phyloP scores from a whole-genome alignment of 2,113 vertebrate species.

The Callocephalon fimbriatum region DNA sequence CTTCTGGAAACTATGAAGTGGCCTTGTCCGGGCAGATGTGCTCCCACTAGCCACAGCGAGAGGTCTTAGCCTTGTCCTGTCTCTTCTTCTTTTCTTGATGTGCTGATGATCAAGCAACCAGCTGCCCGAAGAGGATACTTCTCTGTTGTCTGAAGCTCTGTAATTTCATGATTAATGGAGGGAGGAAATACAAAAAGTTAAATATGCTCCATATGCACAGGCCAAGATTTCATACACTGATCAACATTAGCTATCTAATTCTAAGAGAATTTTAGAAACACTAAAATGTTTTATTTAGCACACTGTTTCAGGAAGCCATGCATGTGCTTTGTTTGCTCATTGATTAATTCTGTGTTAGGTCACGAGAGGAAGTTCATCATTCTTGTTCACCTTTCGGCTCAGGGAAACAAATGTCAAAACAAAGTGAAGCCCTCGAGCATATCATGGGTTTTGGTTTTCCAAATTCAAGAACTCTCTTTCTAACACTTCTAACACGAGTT shows the following conservation, averaged over 20 bases:
- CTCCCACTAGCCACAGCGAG: constrained; percentile 68
- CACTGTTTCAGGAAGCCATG: background rate
- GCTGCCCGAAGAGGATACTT: constrained; percentile 66
- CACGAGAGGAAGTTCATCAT: background rate
- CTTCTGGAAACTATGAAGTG: constrained; percentile 88
- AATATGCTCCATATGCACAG: background rate
- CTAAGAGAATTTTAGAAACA: background rate
- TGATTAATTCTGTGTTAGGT: background rate
- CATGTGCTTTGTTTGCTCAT: background rate
- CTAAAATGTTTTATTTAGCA: background rate
- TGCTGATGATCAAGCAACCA: constrained; percentile 76
- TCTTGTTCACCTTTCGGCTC: background rate
- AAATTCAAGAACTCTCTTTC: background rate
- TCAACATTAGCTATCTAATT: background rate
- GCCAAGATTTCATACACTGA: background rate
- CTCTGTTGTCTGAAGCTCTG: constrained; percentile 77
- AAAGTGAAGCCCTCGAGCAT: background rate
- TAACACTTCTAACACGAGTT: background rate
- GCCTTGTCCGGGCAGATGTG: constrained; percentile 88
- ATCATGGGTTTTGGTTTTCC: fast-evolving
- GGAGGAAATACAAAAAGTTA: constrained; percentile 31
- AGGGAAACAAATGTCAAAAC: background rate
- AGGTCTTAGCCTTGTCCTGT: constrained; percentile 71
- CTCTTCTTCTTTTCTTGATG: constrained; percentile 82
- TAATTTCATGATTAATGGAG: constrained; percentile 27